A percentile compares a stretch with the other conserved stretches of the same genome.
Conservation (phyloP, 2,113 vertebrate genomes). For the Dissostichus mawsoni region DNA sequence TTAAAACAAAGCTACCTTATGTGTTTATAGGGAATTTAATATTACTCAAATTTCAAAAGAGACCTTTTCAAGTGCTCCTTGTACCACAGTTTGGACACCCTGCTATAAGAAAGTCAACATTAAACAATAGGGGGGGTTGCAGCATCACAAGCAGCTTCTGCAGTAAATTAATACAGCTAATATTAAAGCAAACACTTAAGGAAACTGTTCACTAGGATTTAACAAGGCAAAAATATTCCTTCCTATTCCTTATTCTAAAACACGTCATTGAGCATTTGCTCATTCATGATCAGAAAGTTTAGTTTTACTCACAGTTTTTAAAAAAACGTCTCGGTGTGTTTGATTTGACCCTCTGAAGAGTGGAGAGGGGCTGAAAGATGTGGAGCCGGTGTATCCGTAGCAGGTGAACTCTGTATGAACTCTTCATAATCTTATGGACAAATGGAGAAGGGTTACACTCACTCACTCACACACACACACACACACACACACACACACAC, state of each 20-base stretch:
- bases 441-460: constrained; percentile 77
- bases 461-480: constrained; percentile 36
- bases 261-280: constrained; percentile 9
- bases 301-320: not conserved
- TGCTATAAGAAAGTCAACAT: constrained; percentile 42
- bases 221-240: not conserved
- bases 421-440: constrained; percentile 85
- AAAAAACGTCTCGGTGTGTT: constrained; percentile 15
- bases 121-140: constrained; percentile 23
- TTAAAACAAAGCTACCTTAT: not conserved
- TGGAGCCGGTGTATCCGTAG: constrained; percentile 66
- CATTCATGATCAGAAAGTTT: constrained; percentile 53
- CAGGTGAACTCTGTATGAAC: constrained; percentile 86
- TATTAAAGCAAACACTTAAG: not conserved
- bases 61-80: not conserved
- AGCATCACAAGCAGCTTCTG: constrained; percentile 39
- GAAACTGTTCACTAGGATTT: not conserved
- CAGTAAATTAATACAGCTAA: constrained; percentile 8
- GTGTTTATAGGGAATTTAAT: not conserved
- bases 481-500: constrained; percentile 22
- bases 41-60: not conserved
- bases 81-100: not conserved
- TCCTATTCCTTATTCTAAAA: not conserved
- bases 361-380: constrained; percentile 60
- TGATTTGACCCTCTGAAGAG: constrained; percentile 50